Percentiles rank a stretch among this genome's conserved stretches.
phyloP scores from a whole-genome alignment of 2,113 vertebrate genomes.

The Pollimyrus isidori region DNA sequence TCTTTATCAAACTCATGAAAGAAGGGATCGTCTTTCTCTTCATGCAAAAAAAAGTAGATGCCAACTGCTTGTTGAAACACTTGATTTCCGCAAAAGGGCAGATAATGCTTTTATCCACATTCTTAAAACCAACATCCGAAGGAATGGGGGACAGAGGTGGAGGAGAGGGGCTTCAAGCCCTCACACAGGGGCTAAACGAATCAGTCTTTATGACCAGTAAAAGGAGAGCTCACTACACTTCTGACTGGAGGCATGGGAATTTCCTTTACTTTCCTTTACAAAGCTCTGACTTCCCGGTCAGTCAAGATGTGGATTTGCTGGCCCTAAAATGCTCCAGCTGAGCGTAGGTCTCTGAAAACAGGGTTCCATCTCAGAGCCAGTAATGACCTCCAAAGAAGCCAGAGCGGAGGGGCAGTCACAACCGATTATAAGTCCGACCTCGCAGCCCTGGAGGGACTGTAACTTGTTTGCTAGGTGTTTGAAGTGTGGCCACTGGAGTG shows the following conservation, averaged over 20 bases:
- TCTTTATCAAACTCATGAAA: slow-evolving; percentile 18
- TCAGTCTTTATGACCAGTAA: slow-evolving; percentile 42
- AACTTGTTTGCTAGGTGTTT: no score
- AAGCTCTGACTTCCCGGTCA: no score
- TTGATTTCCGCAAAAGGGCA: slow-evolving; percentile 51
- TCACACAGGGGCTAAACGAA: slow-evolving; percentile 42
- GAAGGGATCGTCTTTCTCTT: slow-evolving; percentile 41
- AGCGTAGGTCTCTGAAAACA: no score
- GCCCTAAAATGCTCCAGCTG: no score
- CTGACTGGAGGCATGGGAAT: slow-evolving; percentile 24
- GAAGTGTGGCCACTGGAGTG: no score
- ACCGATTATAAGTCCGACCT: no score
- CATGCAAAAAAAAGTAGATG: slow-evolving; percentile 66
- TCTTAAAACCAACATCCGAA: slow-evolving; percentile 59
- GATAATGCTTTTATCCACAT: slow-evolving; percentile 44
- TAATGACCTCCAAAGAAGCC: no score
- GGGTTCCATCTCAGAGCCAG: no score
- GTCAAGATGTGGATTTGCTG: no score
- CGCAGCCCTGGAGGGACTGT: no score
- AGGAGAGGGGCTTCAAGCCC: slow-evolving; percentile 73
- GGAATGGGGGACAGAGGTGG: slow-evolving; percentile 79
- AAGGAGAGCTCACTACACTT: slow-evolving; percentile 33
- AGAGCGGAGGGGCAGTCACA: no score
- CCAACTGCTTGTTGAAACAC: slow-evolving; percentile 60
- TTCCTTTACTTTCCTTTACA: no score